Percentiles rank a stretch among this genome's conserved stretches.
Conservation (phyloP, 2,888 invertebrate genomes). For the Epinotia demarniana region DNA sequence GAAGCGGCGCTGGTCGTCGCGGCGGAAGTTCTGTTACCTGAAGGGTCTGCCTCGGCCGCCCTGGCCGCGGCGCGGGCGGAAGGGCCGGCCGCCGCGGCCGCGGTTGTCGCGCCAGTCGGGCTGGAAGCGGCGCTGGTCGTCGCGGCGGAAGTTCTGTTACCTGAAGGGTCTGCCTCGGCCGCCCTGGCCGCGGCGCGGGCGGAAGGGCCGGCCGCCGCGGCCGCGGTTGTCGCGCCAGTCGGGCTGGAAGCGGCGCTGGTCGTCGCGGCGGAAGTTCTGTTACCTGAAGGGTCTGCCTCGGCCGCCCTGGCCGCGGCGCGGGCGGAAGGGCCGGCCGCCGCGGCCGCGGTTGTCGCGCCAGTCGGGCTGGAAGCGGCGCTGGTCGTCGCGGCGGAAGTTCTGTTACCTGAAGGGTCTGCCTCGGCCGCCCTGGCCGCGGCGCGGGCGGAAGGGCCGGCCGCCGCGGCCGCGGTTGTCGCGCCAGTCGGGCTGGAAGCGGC, state of each 20-base stretch:
- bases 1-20: constrained; percentile 71
- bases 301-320: constrained; percentile 72
- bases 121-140: constrained; percentile 70
- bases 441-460: constrained; percentile 73
- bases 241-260: constrained; percentile 67
- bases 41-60: constrained; percentile 75
- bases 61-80: constrained; percentile 73
- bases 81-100: constrained; percentile 71
- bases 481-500: constrained; percentile 68
- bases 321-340: constrained; percentile 75
- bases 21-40: constrained; percentile 73
- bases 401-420: constrained; percentile 73
- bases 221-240: constrained; percentile 70
- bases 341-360: constrained; percentile 70
- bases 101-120: constrained; percentile 70
- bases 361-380: constrained; percentile 67
- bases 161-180: constrained; percentile 72
- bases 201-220: constrained; percentile 73
- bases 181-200: constrained; percentile 73
- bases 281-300: constrained; percentile 73
- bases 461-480: constrained; percentile 71
- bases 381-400: constrained; percentile 75
- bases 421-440: constrained; percentile 72
- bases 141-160: constrained; percentile 75
- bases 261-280: constrained; percentile 75